Evolutionary conservation across 2,888 invertebrate genomes (phyloP), one percentile per base, ranked within the genome.

Genomic region (Morpho achilles): DNA sequence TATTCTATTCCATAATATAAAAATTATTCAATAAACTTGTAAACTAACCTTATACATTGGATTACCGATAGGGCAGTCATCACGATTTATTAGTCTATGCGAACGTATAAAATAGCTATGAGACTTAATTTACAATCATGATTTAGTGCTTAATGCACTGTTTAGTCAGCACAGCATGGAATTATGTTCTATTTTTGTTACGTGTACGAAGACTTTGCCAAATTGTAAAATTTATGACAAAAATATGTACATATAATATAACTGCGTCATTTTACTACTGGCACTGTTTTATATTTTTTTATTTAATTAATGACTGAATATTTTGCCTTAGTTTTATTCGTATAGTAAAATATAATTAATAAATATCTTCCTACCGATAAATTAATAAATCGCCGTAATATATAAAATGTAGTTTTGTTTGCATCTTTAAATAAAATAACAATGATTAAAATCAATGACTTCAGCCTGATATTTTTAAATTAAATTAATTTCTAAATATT

Each of bases 181-280:
- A 84, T 82, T 81, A 76, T 76, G 69, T 78, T 83, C 84, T 87
- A 87, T 85, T 84, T 82, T 75, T 73, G 79, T 72, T 77, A 73
- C 79, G 73, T 79, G n/a, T n/a, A n/a, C 78, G 77, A 83, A 80
- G 77, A 77, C 76, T 79, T 76, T 87, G 87, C 86, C 85, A 87
- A 86, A 82, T 82, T 82, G 82, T 87, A 81, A 82, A 85, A 73
- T 81, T 77, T 80, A 84, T 76, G 82, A 82, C 80, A 84, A 82
- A 86, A 86, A 82, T 84, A 43, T 44, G 16, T 32, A 44, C 48
- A 45, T 42, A 41, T 51, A 77, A 45, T 42, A 41, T 51, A 77
- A 77, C 76, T 79, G 76, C 79, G 80, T 79, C 78, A 76, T 73
- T 62, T 55, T 42, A n/a, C 16, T 47, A 48, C 68, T 16, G 42